Base-by-base conservation (phyloP, 2,113 vertebrate genomes). In the Eptatretus burgeri region DNA sequence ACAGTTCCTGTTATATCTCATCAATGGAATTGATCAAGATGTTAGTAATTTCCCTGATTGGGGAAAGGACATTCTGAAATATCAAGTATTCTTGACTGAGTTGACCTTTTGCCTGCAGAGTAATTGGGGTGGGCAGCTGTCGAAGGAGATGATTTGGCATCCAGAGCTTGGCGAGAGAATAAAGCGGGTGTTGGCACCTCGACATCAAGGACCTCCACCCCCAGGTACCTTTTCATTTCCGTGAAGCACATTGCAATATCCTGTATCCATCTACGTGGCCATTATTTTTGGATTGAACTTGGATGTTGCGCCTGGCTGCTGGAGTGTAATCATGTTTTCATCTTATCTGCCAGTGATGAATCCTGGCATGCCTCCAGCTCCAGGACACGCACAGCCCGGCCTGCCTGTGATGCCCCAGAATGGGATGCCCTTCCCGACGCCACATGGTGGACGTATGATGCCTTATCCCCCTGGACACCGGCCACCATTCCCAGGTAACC, bases 91-190 rank as follows among this genome's bases (percentile, higher is more conserved):
- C 9, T 10, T n/a, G 53, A 60, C 16, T 60, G 10, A 19, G 12
- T 19, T n/a, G 10, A 1, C 53, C 2, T 19, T 16, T n/a, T 18
- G 53, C 53, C 16, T 10, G 53, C 53, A 8, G 53, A 60, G 16
- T 60, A 60, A 5, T 11, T 79, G 81, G 52, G 80, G 80, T 14
- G 78, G 73, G 67, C 83, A 87, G 67, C 81, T 83, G 0, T 77
- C 86, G 0, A 85, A 93, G 66, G 86, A 93, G 16, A 63, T 93
- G 62, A 79, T 88, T 67, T 88, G 84, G 64, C 84, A 89, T 60
- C 84, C 86, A 0, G 80, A 88, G 70, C 88, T 88, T 67, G 82
- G 83, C 0, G 83, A 93, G 67, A 88, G 87, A 69, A 81, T 93
- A 64, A 88, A 87, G 56, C 83, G 86, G 70, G 74, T 91, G 1